Evolutionary conservation across 2,113 vertebrate species (phyloP).

Genomic region (Bubo bubo): DNA sequence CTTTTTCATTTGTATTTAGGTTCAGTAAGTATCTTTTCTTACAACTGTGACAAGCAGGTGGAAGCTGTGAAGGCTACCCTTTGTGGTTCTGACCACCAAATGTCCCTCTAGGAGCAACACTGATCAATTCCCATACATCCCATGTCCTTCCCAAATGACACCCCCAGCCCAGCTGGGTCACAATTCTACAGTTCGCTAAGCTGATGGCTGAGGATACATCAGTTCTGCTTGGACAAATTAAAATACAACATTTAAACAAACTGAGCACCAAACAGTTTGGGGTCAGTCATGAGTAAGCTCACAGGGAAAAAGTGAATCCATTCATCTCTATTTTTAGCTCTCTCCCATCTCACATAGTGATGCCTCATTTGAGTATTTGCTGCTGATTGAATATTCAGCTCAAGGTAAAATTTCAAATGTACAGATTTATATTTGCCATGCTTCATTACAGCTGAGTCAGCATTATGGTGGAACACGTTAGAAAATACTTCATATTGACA

Average conservation of each 20-base stretch:
- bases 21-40: neutral
- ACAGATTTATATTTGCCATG: neutral
- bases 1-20: neutral
- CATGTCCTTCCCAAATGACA: neutral
- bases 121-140: fast-evolving
- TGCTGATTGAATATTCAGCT: neutral
- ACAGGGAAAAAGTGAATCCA: neutral
- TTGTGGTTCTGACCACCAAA: neutral
- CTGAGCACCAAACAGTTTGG: neutral
- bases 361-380: neutral
- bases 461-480: neutral
- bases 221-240: neutral
- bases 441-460: neutral
- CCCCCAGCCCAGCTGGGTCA: neutral
- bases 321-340: neutral
- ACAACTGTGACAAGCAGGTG: neutral
- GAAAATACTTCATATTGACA: neutral
- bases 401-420: neutral
- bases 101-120: neutral
- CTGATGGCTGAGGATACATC: neutral
- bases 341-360: neutral
- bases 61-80: neutral
- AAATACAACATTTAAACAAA: neutral
- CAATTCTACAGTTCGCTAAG: neutral
- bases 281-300: neutral